Percentiles rank a stretch among this genome's conserved stretches.
These are phyloP conservation scores for Aphidius colemani DNA, from an alignment of 2,888 invertebrate genomes.

Conservation along the genomic window DNA sequence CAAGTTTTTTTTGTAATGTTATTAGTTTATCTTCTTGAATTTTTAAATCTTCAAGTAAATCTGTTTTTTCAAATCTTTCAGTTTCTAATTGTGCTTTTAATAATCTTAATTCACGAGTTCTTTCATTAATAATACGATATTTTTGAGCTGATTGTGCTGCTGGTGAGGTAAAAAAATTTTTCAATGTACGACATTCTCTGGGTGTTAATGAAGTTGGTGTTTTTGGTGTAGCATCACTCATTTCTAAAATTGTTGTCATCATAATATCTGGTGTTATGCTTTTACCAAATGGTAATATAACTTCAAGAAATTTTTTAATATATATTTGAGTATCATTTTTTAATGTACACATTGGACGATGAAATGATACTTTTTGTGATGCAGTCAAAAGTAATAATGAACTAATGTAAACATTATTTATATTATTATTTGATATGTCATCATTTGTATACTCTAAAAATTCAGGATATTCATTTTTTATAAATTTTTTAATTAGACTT, in stretches of 20 bases:
- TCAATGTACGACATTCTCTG: constrained; percentile 36
- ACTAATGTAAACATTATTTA: constrained; percentile 60
- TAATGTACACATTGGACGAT: constrained; percentile 65
- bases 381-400: constrained; percentile 64
- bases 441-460: constrained; percentile 56
- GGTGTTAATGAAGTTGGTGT: constrained; percentile 38
- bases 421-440: constrained; percentile 53
- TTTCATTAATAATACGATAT: constrained; percentile 55
- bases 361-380: constrained; percentile 64
- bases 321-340: constrained; percentile 63
- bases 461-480: constrained; percentile 59
- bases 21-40: constrained; percentile 63
- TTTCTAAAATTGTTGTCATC: constrained; percentile 60
- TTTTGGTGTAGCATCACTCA: constrained; percentile 35
- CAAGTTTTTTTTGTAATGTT: constrained; percentile 63
- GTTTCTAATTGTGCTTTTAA: constrained; percentile 67
- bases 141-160: constrained; percentile 44
- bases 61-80: constrained; percentile 68
- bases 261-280: constrained; percentile 60
- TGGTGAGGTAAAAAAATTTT: constrained; percentile 52
- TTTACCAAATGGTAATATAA: constrained; percentile 61
- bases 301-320: constrained; percentile 64
- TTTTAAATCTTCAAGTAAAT: constrained; percentile 67
- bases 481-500: constrained; percentile 32
- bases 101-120: constrained; percentile 61